phyloP scores from a whole-genome alignment of 2,113 vertebrate genomes.

The Elachura formosa region DNA sequence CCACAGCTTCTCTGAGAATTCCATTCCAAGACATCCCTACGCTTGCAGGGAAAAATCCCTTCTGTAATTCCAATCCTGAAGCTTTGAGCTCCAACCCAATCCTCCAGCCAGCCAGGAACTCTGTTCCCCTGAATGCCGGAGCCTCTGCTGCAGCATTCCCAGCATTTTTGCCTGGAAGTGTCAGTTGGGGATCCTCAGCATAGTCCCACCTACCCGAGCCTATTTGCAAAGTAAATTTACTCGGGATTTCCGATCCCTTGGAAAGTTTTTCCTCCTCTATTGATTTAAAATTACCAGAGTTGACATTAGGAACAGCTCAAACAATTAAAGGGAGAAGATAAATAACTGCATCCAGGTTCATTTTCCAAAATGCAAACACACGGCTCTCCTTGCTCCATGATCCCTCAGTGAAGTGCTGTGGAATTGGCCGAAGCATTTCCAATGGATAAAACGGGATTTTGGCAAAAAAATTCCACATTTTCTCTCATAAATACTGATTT shows the following conservation, averaged over 20 bases:
- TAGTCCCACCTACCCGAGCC: conserved; percentile 74
- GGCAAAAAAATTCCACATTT: conserved; percentile 31
- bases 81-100: not conserved
- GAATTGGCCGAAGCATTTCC: conserved; percentile 68
- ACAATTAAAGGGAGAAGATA: conserved; percentile 96
- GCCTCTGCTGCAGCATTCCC: conserved; percentile 48
- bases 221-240: conserved; percentile 92
- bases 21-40: not conserved
- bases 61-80: not conserved
- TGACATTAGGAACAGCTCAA: conserved; percentile 98
- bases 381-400: conserved; percentile 76
- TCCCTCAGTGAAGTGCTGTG: conserved; percentile 66
- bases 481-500: not conserved
- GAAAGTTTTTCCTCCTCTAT: conserved; percentile 89
- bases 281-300: conserved; percentile 98
- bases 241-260: conserved; percentile 84
- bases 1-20: not conserved
- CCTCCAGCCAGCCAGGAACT: not conserved
- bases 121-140: not conserved
- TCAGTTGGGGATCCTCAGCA: conserved; percentile 68
- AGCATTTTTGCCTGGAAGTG: conserved; percentile 77
- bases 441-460: conserved; percentile 62
- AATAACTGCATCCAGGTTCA: conserved; percentile 96
- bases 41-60: not conserved
- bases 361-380: conserved; percentile 94